Conservation (phyloP, 2,113 vertebrate species). For the Verasper variegatus region DNA sequence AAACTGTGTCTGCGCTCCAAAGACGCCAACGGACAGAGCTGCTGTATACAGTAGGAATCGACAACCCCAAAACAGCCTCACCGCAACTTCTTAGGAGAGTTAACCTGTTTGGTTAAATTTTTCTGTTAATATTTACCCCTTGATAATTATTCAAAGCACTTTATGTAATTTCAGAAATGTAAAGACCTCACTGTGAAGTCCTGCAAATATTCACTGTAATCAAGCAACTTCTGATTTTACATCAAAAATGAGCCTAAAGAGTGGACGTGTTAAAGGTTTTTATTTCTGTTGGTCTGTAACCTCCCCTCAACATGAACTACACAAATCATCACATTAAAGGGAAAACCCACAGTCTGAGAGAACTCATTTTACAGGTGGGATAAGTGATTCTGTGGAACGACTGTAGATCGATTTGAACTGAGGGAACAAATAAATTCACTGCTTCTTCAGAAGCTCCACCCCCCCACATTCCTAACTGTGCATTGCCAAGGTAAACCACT, state of each 20-base stretch:
- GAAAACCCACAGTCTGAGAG: neutral
- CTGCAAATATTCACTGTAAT: neutral
- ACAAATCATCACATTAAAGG: conserved; percentile 1
- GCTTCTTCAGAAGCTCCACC: too few relatives aligned
- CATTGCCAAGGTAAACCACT: too few relatives aligned
- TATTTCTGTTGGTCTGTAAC: conserved; percentile 27
- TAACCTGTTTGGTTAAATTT: neutral
- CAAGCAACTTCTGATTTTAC: neutral
- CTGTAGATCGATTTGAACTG: too few relatives aligned
- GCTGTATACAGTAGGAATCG: conserved; percentile 76
- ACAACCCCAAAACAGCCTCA: neutral
- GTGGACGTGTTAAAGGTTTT: neutral
- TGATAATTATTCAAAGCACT: neutral
- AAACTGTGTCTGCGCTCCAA: conserved; percentile 96
- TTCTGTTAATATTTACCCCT: neutral
- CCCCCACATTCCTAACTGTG: too few relatives aligned
- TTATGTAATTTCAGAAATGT: neutral
- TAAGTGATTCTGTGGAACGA: neutral
- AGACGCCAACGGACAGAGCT: conserved; percentile 91
- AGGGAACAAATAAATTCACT: too few relatives aligned
- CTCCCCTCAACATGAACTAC: conserved; percentile 26
- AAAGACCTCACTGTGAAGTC: neutral
- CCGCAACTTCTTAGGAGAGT: conserved; percentile 8
- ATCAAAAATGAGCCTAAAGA: neutral
- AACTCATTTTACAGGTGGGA: neutral